Percentiles rank a stretch among this genome's conserved stretches.
phyloP scores from a whole-genome alignment of 2,888 invertebrate species.

The Monoplex corrugatus region DNA sequence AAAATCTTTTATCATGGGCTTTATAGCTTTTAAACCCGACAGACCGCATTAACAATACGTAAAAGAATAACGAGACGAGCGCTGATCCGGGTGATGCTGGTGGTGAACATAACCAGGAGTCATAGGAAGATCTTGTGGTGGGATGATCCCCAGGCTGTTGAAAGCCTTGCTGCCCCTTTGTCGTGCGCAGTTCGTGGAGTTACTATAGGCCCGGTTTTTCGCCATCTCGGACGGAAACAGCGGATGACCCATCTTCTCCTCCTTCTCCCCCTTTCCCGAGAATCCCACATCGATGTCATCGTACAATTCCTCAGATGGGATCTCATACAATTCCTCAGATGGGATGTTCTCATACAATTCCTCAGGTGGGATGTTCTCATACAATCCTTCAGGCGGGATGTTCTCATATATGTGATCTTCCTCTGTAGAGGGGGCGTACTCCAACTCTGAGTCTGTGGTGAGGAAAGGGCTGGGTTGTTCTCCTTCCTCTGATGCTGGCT shows the following conservation, averaged over 20 bases:
- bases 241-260: neutral
- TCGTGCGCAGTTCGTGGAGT: neutral
- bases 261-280: too few species aligned
- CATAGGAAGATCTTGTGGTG: neutral
- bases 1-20: too few species aligned
- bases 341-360: neutral
- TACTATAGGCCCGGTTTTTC: neutral
- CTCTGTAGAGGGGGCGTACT: neutral
- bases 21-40: too few species aligned
- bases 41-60: too few species aligned
- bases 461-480: neutral
- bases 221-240: slow-evolving; percentile 32
- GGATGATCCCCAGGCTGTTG: slow-evolving; percentile 15
- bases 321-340: neutral
- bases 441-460: slow-evolving; percentile 9
- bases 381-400: slow-evolving; percentile 9
- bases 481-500: neutral
- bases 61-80: too few species aligned
- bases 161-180: slow-evolving; percentile 30
- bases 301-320: neutral
- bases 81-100: neutral
- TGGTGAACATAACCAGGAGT: neutral
- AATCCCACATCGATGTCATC: neutral
- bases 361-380: neutral
- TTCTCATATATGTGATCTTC: slow-evolving; percentile 23